Base-by-base conservation (phyloP, 2,888 invertebrate species). In the Brenthis daphne region DNA sequence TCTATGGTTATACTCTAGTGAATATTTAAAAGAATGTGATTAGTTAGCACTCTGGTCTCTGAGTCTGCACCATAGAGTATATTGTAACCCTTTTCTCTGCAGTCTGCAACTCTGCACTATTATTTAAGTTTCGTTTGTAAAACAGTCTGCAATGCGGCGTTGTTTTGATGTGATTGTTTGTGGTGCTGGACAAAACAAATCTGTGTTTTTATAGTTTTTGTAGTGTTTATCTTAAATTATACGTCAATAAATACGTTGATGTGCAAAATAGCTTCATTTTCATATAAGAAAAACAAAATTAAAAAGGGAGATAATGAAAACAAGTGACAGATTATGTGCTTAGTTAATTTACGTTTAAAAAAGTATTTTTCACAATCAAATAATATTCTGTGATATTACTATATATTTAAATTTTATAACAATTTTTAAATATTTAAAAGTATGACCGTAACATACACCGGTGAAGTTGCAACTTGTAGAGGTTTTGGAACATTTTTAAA, bases 401-500 rank as follows among this genome's bases (percentile, higher is more conserved):
- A 2, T 61, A 20, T 61, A 13, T 56, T 3, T 33, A 37, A 63
- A 20, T 20, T 20, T 1, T 66, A 60, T 50, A 71, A 57, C n/a
- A 71, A 47, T 53, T n/a, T 64, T 73, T 73, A 43, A 50, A 43
- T 51, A 60, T 61, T 56, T 47, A 56, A 69, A 63, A 89, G 87
- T 82, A 97, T 97, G 97, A 97, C 97, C 77, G 96, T 97, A 72
- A 96, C 96, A 13, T 97, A 97, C 80, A 97, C 97, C 65, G 96
- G 95, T 64, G 96, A 97, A 93, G 97, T 97, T 73, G 97, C 97
- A 73, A 97, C 97, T 74, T 97, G 96, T 82, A 94, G 95, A 65
- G 97, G 97, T 73, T 96, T 98, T 84, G 98, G 98, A 70, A 97
- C 97, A 80, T 98, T 98, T 93, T 93, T 97, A 77, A 97, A 96